Conservation (phyloP, 2,113 vertebrate genomes). For the Crotalus tigris region DNA sequence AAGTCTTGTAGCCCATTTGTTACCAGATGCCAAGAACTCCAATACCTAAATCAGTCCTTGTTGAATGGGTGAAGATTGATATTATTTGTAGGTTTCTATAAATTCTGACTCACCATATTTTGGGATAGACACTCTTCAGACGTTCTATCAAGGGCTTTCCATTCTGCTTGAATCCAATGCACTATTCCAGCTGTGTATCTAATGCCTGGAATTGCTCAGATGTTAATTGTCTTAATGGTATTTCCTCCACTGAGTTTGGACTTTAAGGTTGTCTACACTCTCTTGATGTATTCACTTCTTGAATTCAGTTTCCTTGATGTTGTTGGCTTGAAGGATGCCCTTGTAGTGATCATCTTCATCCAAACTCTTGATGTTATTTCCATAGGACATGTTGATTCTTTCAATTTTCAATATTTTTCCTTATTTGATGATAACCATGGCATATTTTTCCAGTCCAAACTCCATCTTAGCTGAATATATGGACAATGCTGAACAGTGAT, state of each 20-base stretch:
- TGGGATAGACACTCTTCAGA: neutral
- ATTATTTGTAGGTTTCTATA: neutral
- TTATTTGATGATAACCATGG: neutral
- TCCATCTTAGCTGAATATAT: neutral
- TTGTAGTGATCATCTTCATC: neutral
- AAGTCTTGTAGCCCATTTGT: neutral
- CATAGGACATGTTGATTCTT: neutral
- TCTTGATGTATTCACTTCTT: neutral
- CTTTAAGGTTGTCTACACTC: neutral
- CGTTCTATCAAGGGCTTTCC: neutral
- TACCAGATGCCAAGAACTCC: neutral
- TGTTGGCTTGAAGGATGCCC: neutral
- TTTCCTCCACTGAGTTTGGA: neutral
- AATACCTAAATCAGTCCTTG: neutral
- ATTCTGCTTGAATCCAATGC: neutral
- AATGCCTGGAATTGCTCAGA: neutral
- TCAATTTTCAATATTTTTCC: neutral
- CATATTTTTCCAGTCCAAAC: neutral
- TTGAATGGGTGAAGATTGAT: neutral
- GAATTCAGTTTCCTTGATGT: neutral
- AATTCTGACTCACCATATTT: neutral
- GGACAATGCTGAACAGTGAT: neutral
- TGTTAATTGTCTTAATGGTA: neutral
- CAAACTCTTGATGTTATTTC: neutral
- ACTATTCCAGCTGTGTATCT: neutral